Evolutionary conservation across 2,888 invertebrate genomes (phyloP), one percentile per base, ranked within the genome.

Genomic region (Diogma glabrata): DNA sequence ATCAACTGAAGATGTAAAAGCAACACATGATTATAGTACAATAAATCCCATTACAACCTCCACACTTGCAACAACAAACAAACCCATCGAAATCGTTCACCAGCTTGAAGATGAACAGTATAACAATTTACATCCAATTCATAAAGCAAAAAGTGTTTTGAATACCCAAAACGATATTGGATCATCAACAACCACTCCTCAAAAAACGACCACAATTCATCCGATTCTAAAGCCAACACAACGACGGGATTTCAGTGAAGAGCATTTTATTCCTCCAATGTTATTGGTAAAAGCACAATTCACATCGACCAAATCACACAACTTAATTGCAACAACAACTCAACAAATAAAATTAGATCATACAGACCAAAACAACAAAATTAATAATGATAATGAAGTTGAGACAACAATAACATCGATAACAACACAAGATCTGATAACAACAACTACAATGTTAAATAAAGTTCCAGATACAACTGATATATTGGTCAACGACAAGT

Each of bases 181-280:
- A n/a, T 4, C 24, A 6, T 24, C 23, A 12, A 49, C 52, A 19
- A 36, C 46, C 19, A n/a, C 28, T 10, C 14, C 49, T 10, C n/a
- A 30, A 40, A 52, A 50, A 24, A 50, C 54, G 3, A 47, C 43
- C n/a, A 43, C 46, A 8, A 46, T 16, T 16, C 24, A 46, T 26
- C 46, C 46, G 9, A 19, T 20, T 20, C 30, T 14, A 20, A 30
- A 33, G 20, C 30, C 30, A 48, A 30, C 30, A 1, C 48, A 30
- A 16, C 22, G 46, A 46, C 22, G 24, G 14, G 46, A 24, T 46
- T 14, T 48, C 20, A 59, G 60, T 17, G 69, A 69, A 55, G 67
- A 63, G 52, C 70, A 69, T 56, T 70, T 70, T 46, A 68, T 70
- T 53, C 70, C 70, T 14, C 70, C 70, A 38, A 70, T 70, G 70